A percentile compares a stretch with the other conserved stretches of the same genome.
Conservation (phyloP, 2,113 vertebrate genomes). For the Spheniscus mendiculus region DNA sequence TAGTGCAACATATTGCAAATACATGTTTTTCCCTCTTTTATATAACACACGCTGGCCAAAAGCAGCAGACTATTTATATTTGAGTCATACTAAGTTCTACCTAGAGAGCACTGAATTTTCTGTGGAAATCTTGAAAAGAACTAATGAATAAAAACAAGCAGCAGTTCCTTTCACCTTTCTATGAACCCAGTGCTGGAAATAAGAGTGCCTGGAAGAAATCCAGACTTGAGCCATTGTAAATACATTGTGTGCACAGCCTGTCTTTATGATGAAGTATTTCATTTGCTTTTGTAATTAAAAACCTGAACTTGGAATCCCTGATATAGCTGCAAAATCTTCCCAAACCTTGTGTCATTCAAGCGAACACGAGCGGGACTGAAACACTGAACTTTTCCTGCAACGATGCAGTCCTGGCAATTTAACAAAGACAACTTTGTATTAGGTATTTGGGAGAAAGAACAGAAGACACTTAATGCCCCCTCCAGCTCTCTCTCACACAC, state of each 20-base stretch:
- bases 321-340: not conserved
- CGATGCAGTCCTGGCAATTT: not conserved
- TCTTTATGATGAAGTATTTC: not conserved
- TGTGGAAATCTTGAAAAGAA: not conserved
- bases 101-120: not conserved
- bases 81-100: not conserved
- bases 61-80: not conserved
- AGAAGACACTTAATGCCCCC: not conserved
- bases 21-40: not conserved
- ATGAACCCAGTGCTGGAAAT: not conserved
- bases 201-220: not conserved
- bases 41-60: not conserved
- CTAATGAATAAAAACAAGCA: not conserved
- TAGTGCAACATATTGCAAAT: not conserved
- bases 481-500: not conserved
- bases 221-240: not conserved
- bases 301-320: not conserved
- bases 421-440: not conserved
- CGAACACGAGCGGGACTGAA: not conserved
- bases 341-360: not conserved
- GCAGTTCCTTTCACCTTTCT: not conserved
- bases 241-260: not conserved
- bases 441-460: not conserved
- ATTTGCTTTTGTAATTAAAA: constrained; percentile 23
- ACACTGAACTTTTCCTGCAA: not conserved